Base-by-base conservation (phyloP, 2,888 invertebrate species). In the Spicauda simplicius region DNA sequence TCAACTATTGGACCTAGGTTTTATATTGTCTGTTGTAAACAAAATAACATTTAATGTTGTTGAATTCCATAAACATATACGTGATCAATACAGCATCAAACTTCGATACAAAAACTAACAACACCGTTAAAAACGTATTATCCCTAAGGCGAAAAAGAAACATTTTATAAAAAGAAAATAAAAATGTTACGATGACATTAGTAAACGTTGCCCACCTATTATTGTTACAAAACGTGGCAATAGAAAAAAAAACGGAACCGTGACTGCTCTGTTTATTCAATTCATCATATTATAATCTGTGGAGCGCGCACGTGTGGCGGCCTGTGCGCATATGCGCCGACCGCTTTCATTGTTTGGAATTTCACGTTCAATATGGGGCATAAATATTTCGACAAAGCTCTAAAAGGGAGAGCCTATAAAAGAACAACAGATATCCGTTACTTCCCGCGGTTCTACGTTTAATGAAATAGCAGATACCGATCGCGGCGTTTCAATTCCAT, bases 321-420 rank as follows among this genome's bases (percentile, higher is more conserved):
- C 56, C 67, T 67, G 67, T 19, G 76, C 76, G 75, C 76, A 79
- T 74, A 81, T 81, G 84, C 82, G 77, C 80, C 74, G 73, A 75
- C 69, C 76, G 84, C 81, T 80, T 83, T 79, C 85, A 87, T 92
- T 91, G 92, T 93, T 92, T 84, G 85, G 82, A 85, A 91, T 90
- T 90, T 90, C 86, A 88, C 86, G 83, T 90, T 84, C 87, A 90
- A 90, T 91, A 86, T 88, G 83, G 87, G 84, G 85, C 88, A 87
- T 92, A 90, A 91, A 93, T 90, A 91, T 91, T 91, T 90, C 90
- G 86, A 91, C 91, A 88, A 90, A 83, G 83, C 85, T 84, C 81
- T 83, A 86, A 86, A 88, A 89, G 87, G 88, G 87, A 86, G 83
- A 84, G 80, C 80, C 76, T 81, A 83, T 84, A 85, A 84, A 85